Evolutionary conservation across 2,888 invertebrate species (phyloP).

Genomic region (Cosmia pyralina): DNA sequence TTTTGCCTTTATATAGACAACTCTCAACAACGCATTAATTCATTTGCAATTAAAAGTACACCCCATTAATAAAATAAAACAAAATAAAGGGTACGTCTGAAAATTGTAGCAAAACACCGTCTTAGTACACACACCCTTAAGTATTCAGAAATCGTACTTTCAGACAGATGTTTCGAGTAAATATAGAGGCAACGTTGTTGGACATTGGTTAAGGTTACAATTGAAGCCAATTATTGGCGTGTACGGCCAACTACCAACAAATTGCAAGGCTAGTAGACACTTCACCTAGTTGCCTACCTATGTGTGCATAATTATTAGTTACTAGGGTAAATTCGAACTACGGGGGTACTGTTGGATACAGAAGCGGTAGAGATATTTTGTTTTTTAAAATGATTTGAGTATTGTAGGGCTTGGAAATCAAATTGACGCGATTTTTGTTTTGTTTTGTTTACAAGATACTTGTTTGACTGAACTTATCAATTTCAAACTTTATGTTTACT

Average conservation of each 20-base stretch:
- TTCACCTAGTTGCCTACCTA: slow-evolving; percentile 40
- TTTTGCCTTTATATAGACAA: neutral
- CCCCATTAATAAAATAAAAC: slow-evolving; percentile 29
- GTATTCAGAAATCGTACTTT: slow-evolving; percentile 31
- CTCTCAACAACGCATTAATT: slow-evolving; percentile 3
- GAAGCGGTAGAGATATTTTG: slow-evolving; percentile 25
- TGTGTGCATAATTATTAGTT: slow-evolving; percentile 54
- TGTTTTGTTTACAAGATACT: too few species aligned
- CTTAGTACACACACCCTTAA: slow-evolving; percentile 4
- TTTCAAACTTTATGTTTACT: neutral
- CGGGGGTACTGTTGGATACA: slow-evolving; percentile 28
- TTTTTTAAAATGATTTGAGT: neutral
- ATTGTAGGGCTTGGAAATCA: neutral
- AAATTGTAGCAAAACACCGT: neutral
- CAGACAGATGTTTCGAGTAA: slow-evolving; percentile 41
- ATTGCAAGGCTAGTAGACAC: slow-evolving; percentile 51
- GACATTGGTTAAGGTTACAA: slow-evolving; percentile 44
- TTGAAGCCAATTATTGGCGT: slow-evolving; percentile 53
- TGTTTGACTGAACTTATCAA: neutral
- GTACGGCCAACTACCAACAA: slow-evolving; percentile 50
- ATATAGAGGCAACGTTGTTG: slow-evolving; percentile 28
- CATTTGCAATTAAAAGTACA: slow-evolving; percentile 26
- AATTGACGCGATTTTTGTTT: neutral
- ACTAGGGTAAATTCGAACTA: slow-evolving; percentile 51
- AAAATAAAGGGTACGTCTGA: slow-evolving; percentile 16